These are phyloP conservation scores for Zenarchopterus dispar DNA, from an alignment of 2,797 vertebrate species.

Conservation along the genomic window DNA sequence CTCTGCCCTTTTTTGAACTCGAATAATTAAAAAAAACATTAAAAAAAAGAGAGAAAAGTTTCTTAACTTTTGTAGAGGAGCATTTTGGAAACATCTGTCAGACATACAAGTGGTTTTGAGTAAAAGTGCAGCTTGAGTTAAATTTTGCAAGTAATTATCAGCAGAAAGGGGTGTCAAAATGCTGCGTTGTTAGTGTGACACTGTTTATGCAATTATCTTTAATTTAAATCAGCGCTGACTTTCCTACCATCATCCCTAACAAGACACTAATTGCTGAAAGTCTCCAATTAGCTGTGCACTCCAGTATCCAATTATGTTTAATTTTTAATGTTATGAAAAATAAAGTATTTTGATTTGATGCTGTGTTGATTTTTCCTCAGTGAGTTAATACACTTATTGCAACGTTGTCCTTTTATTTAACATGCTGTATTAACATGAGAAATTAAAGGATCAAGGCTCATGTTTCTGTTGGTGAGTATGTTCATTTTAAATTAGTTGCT, in stretches of 20 bases:
- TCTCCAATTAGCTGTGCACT: constrained; percentile 48
- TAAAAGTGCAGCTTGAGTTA: neutral
- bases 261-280: constrained; percentile 48
- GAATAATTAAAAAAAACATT: constrained; percentile 32
- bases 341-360: constrained; percentile 24
- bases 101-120: neutral
- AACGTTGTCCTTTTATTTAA: no score
- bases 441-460: no score
- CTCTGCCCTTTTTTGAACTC: neutral
- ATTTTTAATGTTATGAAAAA: constrained; percentile 47
- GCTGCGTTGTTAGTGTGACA: constrained; percentile 24
- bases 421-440: no score
- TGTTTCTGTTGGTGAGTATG: no score
- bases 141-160: constrained; percentile 3
- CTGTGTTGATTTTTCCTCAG: constrained; percentile 14
- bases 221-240: constrained; percentile 50
- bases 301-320: constrained; percentile 30
- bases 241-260: constrained; percentile 40
- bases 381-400: neutral
- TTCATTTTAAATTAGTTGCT: no score
- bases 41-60: constrained; percentile 56
- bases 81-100: constrained; percentile 2
- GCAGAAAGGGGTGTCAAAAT: constrained; percentile 16
- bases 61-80: constrained; percentile 33
- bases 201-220: constrained; percentile 60